phyloP scores from a whole-genome alignment of 2,113 vertebrate species.

The Xyliphius kryptos region DNA sequence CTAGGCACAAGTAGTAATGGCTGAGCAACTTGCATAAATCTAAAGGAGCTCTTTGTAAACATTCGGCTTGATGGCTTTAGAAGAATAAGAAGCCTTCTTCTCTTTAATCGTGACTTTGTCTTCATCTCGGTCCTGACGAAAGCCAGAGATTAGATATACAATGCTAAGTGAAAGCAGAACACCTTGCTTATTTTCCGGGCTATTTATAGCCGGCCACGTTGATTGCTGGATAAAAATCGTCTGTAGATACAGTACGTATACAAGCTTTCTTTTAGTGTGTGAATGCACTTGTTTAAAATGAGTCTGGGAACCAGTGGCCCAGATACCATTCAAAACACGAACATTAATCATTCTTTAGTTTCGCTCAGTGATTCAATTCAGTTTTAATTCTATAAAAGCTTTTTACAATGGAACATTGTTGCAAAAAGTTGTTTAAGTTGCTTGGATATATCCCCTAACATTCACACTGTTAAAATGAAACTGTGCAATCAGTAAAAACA shows the following conservation, averaged over 20 bases:
- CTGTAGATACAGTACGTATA: conserved; percentile 28
- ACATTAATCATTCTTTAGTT: too few relatives aligned
- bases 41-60: conserved; percentile 59
- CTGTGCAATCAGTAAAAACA: too few relatives aligned
- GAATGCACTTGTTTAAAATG: too few relatives aligned
- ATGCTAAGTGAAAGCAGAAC: conserved; percentile 47
- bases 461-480: too few relatives aligned
- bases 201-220: conserved; percentile 46
- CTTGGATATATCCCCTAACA: too few relatives aligned
- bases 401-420: too few relatives aligned
- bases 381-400: too few relatives aligned
- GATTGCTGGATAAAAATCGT: conserved; percentile 47
- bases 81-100: conserved; percentile 54
- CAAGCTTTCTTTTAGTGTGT: too few relatives aligned
- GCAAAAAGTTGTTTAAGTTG: too few relatives aligned
- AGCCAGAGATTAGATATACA: conserved; percentile 50
- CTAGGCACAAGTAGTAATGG: conserved; percentile 44
- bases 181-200: conserved; percentile 35
- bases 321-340: too few relatives aligned
- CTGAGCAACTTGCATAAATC: conserved; percentile 42
- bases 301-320: too few relatives aligned
- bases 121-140: conserved; percentile 36
- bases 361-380: too few relatives aligned
- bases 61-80: conserved; percentile 59
- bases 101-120: conserved; percentile 54